Conservation (phyloP, 2,888 invertebrate species). For the Nymphalis polychloros region DNA sequence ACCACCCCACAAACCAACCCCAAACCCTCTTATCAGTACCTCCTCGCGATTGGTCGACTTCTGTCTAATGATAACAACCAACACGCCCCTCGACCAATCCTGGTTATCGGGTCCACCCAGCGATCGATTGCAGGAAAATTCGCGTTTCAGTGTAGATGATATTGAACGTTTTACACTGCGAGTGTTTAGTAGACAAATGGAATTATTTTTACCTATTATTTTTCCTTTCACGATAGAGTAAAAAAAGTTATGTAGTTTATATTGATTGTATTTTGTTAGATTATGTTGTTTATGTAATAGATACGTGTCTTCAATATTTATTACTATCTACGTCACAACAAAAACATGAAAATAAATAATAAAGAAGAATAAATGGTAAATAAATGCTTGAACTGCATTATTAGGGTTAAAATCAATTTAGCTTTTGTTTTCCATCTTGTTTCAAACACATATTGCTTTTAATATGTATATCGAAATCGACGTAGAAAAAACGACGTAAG, state of each 20-base stretch:
- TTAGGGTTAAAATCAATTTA: no score
- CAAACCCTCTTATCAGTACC: slow-evolving; percentile 72
- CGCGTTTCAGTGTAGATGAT: slow-evolving; percentile 63
- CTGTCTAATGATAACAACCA: slow-evolving; percentile 67
- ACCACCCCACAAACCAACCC: slow-evolving; percentile 70
- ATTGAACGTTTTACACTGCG: slow-evolving; percentile 61
- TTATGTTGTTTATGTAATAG: neutral
- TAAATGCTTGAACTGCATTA: no score
- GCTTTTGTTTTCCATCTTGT: no score
- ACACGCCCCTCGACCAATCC: slow-evolving; percentile 77
- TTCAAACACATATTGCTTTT: no score
- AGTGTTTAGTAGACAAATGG: slow-evolving; percentile 50
- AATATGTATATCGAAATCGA: no score
- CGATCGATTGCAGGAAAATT: slow-evolving; percentile 73
- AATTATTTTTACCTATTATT: slow-evolving; percentile 18
- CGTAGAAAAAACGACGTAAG: no score
- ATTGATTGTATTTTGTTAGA: neutral
- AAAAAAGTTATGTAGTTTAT: neutral
- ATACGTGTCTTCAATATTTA: no score
- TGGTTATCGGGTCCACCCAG: slow-evolving; percentile 63
- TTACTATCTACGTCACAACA: no score
- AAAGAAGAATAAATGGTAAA: no score
- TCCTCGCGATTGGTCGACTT: slow-evolving; percentile 63
- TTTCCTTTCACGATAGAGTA: slow-evolving; percentile 1
- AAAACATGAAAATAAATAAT: no score